Conservation (phyloP, 2,888 invertebrate species). For the Orthosia cruda region DNA sequence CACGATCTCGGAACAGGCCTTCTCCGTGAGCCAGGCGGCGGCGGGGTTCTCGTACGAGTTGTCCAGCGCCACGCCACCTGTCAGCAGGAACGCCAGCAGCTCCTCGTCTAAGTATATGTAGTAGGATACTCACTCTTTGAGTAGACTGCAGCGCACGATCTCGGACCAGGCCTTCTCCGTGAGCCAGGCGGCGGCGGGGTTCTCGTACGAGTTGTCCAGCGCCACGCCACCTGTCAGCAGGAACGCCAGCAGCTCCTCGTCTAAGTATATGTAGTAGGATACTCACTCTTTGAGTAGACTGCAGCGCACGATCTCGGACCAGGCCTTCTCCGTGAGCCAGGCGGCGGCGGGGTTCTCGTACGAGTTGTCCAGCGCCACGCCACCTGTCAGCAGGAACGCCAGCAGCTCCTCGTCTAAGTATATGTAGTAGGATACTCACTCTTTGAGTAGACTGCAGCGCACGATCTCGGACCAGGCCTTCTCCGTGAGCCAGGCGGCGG, state of each 20-base stretch:
- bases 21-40: conserved; percentile 96
- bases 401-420: conserved; percentile 95
- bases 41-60: conserved; percentile 96
- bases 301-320: conserved; percentile 96
- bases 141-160: conserved; percentile 93
- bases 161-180: conserved; percentile 98
- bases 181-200: conserved; percentile 96
- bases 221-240: conserved; percentile 98
- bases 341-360: conserved; percentile 95
- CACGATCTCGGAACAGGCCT: conserved; percentile 97
- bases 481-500: conserved; percentile 96
- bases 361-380: conserved; percentile 96
- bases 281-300: no score
- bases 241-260: conserved; percentile 95
- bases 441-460: conserved; percentile 93
- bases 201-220: conserved; percentile 95
- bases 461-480: conserved; percentile 98
- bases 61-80: conserved; percentile 97
- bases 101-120: conserved; percentile 95
- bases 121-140: no score
- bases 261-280: no score
- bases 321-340: conserved; percentile 97
- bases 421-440: no score
- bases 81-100: conserved; percentile 95
- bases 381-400: conserved; percentile 97